Base-by-base conservation (phyloP, 2,888 invertebrate species). In the Himalopsyche japonica region DNA sequence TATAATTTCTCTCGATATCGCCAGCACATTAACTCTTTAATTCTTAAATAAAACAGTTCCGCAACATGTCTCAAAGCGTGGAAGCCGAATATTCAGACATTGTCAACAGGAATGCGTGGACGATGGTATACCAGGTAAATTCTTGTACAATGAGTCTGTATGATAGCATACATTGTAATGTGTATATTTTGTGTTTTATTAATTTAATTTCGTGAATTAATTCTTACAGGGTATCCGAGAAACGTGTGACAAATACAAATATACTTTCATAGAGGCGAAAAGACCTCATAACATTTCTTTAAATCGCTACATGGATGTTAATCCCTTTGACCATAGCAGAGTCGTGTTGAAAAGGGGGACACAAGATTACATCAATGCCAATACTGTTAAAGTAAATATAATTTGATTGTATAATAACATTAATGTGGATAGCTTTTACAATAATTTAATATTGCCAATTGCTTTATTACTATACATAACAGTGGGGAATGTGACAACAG, bases 221-320 rank as follows among this genome's bases (percentile, higher is more conserved):
- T 34, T n/a, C 70, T 81, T 81, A 24, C 91, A 97, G 97, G 94
- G 94, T 91, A 95, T 97, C 88, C 94, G 95, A 70, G 93, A 94
- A 87, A 94, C 95, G 89, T 95, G 95, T 89, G 93, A 93, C 85
- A 92, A 93, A 86, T 94, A 93, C 89, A 92, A 92, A 80, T 94
- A 93, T 89, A 93, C 94, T 85, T 94, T 92, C 88, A 90, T 93
- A 2, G 97, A 96, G 90, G 96, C 97, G 8, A 94, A 94, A 89
- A 96, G 95, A 89, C 93, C 95, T 7, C 94, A 95, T 89, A 97
- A 97, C 90, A 95, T 96, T 89, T 93, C 93, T 85, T 91, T 98
- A 87, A 98, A 99, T 91, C 94, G 99, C 88, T 99, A 99, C 90
- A 93, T 98, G 89, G 98, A 99, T 93, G 98, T 99, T 10, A 97